Base-by-base conservation (phyloP, 2,797 vertebrate species). In the Menidia menidia region DNA sequence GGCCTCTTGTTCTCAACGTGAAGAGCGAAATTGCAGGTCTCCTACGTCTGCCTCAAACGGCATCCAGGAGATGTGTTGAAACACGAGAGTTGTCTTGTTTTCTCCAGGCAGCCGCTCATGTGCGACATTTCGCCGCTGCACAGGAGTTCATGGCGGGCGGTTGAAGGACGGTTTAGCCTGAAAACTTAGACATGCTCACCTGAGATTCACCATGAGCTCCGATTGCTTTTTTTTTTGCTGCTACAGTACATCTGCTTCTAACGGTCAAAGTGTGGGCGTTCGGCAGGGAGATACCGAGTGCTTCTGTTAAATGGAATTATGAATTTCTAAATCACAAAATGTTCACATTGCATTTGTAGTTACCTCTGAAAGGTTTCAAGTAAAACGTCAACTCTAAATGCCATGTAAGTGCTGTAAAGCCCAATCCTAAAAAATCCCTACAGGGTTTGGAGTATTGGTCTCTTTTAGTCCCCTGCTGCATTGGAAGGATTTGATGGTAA, bases 181-280 rank as follows among this genome's bases (percentile, higher is more conserved):
- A 64, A 83, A 83, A 74, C 60, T 44, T 62, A 78, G 78, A 80
- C n/a, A 57, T 44, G 72, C 48, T 75, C 75, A 84, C 67, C 76
- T 79, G 77, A 85, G 74, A 75, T 74, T 65, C 57, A n/a, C 43
- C 19, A 8, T 0, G 0, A 44, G 66, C 57, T 87, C 86, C 62
- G 41, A 55, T 80, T 68, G 31, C 72, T 25, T 66, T 60, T 56
- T 30, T 8, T 61, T 45, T 45, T 61, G 35, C 48, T 6, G 30
- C 63, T 65, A 58, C 48, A 45, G 4, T 8, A 6, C 15, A 18
- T 58, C 53, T 64, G 64, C 41, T 63, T 54, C 31, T 45, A 43
- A 25, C 19, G 6, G 2, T 39, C 25, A 51, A 25, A 52, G 65
- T 3, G 10, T 73, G 48, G 8, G 25, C 18, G 15, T n/a, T 32